Evolutionary conservation across 1,140 invertebrate genomes (phyloP).

Genomic region (Tribolium castaneum): DNA sequence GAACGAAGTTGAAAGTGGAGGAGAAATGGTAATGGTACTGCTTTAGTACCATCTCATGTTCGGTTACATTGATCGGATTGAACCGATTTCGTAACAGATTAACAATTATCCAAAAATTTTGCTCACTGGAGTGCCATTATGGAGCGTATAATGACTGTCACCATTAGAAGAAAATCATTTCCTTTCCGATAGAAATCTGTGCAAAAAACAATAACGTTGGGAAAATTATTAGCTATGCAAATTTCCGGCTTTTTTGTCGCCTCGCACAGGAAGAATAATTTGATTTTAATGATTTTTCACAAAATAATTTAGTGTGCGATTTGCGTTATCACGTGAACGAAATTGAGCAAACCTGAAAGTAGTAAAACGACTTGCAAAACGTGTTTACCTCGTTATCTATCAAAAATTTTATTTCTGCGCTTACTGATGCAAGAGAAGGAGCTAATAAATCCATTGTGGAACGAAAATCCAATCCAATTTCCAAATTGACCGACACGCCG

Average conservation of each 20-base stretch:
- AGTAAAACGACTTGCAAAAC: slow-evolving; percentile 28
- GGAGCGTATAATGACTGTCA: background rate
- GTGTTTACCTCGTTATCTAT: slow-evolving; percentile 10
- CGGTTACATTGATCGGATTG: slow-evolving; percentile 13
- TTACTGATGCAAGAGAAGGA: background rate
- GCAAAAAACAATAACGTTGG: background rate
- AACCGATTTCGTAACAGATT: background rate
- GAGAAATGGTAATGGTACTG: slow-evolving; percentile 41
- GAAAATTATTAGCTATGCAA: background rate
- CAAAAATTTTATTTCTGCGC: background rate
- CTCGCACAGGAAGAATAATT: background rate
- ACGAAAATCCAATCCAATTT: background rate
- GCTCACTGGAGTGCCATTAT: background rate
- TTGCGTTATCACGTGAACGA: background rate
- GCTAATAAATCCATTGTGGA: background rate
- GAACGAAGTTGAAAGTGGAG: slow-evolving; percentile 40
- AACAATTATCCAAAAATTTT: background rate
- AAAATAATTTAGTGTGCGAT: background rate
- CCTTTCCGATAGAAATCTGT: background rate
- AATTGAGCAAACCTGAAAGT: slow-evolving; percentile 29
- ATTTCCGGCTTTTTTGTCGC: slow-evolving; percentile 9
- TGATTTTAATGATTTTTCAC: slow-evolving; percentile 18
- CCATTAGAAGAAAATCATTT: slow-evolving; percentile 1
- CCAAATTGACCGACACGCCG: background rate
- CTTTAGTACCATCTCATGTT: slow-evolving; percentile 41